phyloP scores from a whole-genome alignment of 2,797 vertebrate species.

The Melanotaenia trifasciata region DNA sequence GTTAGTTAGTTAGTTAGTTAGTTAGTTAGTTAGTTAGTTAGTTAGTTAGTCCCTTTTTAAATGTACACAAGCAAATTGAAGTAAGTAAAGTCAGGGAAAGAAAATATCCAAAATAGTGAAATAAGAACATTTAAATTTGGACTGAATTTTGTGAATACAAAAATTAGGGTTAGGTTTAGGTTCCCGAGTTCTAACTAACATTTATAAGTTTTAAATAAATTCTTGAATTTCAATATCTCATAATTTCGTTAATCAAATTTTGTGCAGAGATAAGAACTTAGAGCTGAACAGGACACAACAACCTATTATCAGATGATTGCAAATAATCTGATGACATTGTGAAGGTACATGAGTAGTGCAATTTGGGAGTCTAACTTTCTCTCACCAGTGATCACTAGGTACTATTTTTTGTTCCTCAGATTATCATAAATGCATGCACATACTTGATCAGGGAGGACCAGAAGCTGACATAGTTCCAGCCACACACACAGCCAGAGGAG shows the following conservation, averaged over 20 bases:
- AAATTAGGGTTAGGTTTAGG: not conserved
- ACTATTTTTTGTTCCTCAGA: constrained; percentile 15
- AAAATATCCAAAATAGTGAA: too few relatives aligned
- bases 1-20: too few relatives aligned
- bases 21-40: too few relatives aligned
- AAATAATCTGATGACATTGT: not conserved
- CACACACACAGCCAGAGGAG: constrained; percentile 59
- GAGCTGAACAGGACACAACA: not conserved
- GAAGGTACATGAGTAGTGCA: constrained; percentile 6
- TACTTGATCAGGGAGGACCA: constrained; percentile 39
- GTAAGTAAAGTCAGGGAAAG: not conserved
- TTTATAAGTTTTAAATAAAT: not conserved
- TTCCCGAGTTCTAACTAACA: not conserved
- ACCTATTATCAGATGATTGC: not conserved
- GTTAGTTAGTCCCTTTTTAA: too few relatives aligned
- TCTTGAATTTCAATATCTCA: not conserved
- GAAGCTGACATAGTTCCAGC: constrained; percentile 56
- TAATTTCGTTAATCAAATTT: not conserved
- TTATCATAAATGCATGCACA: constrained; percentile 51
- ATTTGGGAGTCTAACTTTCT: constrained; percentile 4
- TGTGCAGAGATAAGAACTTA: not conserved
- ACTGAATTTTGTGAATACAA: not conserved
- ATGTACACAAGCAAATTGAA: not conserved
- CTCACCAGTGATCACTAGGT: constrained; percentile 25
- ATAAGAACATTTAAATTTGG: not conserved